phyloP scores from a whole-genome alignment of 2,797 vertebrate species.

The Rhynchonycteris naso region DNA sequence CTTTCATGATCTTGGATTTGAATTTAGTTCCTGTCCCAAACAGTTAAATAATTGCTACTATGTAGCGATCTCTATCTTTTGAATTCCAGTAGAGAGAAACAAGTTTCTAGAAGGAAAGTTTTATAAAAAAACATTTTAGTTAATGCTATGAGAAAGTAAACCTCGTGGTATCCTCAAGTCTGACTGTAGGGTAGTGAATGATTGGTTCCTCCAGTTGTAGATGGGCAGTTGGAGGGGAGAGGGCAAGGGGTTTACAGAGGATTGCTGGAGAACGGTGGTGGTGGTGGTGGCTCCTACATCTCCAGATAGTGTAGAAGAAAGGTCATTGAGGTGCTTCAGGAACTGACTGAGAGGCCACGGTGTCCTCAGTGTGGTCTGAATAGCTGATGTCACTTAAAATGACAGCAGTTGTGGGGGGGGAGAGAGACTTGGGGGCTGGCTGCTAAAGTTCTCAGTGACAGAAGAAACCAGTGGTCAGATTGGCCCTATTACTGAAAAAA shows the following conservation, averaged over 20 bases:
- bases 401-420: not conserved
- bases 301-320: not conserved
- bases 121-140: not conserved
- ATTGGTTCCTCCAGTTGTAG: not conserved
- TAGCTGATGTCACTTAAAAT: not conserved
- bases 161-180: not conserved
- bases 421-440: not conserved
- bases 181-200: not conserved
- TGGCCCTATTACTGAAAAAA: not conserved
- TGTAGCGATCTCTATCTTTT: not conserved
- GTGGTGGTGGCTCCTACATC: not conserved
- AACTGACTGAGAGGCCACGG: not conserved
- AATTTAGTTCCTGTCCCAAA: constrained; percentile 35
- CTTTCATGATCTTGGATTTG: constrained; percentile 41
- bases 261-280: not conserved
- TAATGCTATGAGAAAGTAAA: constrained; percentile 26
- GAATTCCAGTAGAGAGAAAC: not conserved
- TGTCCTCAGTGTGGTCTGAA: not conserved
- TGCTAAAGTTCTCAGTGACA: not conserved
- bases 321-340: not conserved
- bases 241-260: not conserved
- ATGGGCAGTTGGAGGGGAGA: not conserved
- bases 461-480: not conserved
- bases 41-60: not conserved
- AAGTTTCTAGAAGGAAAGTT: constrained; percentile 6